Base-by-base conservation (phyloP, 2,797 vertebrate species). In the Podarcis lilfordi region DNA sequence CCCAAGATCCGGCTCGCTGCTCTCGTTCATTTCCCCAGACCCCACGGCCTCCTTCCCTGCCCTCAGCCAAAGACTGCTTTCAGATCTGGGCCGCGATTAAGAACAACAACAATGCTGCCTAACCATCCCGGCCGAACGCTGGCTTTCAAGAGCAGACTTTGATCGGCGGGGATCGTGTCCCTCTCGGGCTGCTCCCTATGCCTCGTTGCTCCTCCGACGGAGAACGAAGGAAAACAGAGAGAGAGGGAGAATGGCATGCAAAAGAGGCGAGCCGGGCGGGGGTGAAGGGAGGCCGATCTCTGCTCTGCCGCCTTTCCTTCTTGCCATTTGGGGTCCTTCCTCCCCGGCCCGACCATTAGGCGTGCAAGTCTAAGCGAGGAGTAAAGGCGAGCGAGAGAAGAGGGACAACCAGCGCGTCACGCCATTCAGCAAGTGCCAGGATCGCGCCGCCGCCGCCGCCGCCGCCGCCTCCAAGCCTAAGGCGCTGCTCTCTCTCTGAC, bases 351-450 rank as follows among this genome's bases (percentile, higher is more conserved):
- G 35, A 13, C 5, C 1, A 32, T 76, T 84, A 61, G 59, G 85
- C 45, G 82, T 80, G 84, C 87, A 27, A 79, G 85, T 82, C 35
- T 37, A 37, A 37, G 35, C 35, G 35, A 37, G 35, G 35, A 37
- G 35, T 37, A 37, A 37, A 37, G 35, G 35, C 6, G 40, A 43
- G 43, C 43, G 43, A 1, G 43, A 43, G 8, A 4, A 1, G 32
- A 43, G 74, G 8, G 88, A 23, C 89, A 55, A 93, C 89, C 94
- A 50, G 95, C 93, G 95, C 95, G 92, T 92, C 87, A 96, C 84
- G 93, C 89, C 37, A 37, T 37, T 37, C 32, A 32, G 32, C 32
- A 32, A 32, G 32, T 32, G 32, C 32, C 32, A 32, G 32, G 32
- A 32, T 32, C 32, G 37, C 37, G 37, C 37, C 37, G 37, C 37